Evolutionary conservation across 2,888 invertebrate genomes (phyloP).

Genomic region (Eupeodes latifasciatus): DNA sequence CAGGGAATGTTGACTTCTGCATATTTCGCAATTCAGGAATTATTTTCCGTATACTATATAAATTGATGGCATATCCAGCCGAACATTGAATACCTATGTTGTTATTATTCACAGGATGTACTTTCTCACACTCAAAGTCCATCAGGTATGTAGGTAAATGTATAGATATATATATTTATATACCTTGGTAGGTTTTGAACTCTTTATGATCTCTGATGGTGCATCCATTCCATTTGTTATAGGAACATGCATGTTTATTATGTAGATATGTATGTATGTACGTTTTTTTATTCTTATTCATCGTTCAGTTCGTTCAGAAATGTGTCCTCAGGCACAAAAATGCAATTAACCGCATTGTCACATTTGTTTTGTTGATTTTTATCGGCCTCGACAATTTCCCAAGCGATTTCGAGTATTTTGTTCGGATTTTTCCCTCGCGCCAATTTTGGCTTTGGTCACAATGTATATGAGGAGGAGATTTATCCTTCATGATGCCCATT

Average conservation of each 20-base stretch:
- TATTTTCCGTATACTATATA: not conserved
- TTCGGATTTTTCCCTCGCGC: conserved; percentile 58
- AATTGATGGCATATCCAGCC: no score
- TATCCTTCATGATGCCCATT: no score
- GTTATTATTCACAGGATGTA: conserved; percentile 27
- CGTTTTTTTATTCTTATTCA: no score
- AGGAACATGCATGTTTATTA: not conserved
- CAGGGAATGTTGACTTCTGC: not conserved
- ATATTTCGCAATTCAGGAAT: not conserved
- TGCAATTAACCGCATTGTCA: conserved; percentile 76
- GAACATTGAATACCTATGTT: conserved; percentile 20
- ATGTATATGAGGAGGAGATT: not conserved
- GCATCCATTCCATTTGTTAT: not conserved
- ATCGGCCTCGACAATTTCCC: conserved; percentile 70
- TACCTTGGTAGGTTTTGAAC: no score
- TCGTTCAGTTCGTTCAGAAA: conserved; percentile 20
- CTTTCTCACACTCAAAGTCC: not conserved
- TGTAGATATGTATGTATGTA: no score
- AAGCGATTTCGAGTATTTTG: conserved; percentile 50
- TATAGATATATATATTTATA: not conserved
- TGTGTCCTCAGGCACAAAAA: conserved; percentile 66
- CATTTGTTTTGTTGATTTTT: conserved; percentile 74
- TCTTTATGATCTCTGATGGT: not conserved
- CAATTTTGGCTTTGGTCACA: conserved; percentile 46
- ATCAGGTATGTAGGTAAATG: not conserved